Base-by-base conservation (phyloP, 2,797 vertebrate genomes). In the Chrosomus eos region DNA sequence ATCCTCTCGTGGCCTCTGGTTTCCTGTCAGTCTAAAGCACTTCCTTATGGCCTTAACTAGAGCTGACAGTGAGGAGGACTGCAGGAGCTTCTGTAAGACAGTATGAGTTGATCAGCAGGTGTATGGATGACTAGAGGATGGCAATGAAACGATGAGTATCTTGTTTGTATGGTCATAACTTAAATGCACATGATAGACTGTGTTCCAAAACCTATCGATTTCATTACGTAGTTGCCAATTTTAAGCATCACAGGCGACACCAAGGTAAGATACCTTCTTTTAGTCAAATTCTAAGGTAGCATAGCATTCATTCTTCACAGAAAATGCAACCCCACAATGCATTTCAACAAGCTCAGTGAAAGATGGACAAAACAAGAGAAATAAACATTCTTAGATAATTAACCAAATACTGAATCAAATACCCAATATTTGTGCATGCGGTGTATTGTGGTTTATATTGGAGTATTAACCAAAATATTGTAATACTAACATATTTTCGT, bases 1-100 rank as follows among this genome's bases (percentile, higher is more conserved):
- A 88, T 90, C 40, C 53, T 62, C 64, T 71, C 8, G n/a, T 53
- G 28, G 66, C 21, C 53, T 79, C 93, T 93, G 87, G 90, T 87
- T 89, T 84, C 85, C 89, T 93, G 92, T 93, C 94, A 92, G 91
- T 89, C 91, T 91, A 83, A 91, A 91, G 91, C 84, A 51, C 92
- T 92, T 88, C 79, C 66, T 60, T 33, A 3, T 51, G 51, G 33
- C 31, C 31, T 71, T 87, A 87, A 89, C 82, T 36, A 78, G 45
- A 84, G 58, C 60, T 84, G 85, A 87, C 85, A 87, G 81, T 11
- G 55, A 60, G 70, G 45, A 7, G 13, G 53, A 78, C 77, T 43
- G 38, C n/a, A 36, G 43, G 73, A 70, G 40, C 13, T 84, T 72
- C 76, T 60, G 45, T 31, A 70, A 38, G 66, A 66, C 16, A 21